A percentile compares a stretch with the other conserved stretches of the same genome.
Conservation (phyloP, 1,140 invertebrate genomes). For the Anastrepha obliqua region DNA sequence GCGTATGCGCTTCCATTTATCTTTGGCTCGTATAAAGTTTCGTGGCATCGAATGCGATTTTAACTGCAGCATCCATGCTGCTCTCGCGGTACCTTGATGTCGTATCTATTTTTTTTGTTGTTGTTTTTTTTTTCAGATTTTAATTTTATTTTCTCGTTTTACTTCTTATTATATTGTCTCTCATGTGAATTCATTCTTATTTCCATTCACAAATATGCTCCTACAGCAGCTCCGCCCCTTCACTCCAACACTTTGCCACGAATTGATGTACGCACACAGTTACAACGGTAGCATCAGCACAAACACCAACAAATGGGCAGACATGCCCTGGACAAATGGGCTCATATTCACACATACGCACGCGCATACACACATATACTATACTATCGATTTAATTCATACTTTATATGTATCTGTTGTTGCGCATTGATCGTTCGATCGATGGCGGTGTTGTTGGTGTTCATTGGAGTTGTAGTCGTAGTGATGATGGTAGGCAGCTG, state of each 20-base stretch:
- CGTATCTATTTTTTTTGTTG: not conserved
- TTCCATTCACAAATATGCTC: constrained; percentile 54
- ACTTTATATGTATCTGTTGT: not conserved
- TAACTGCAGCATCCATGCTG: constrained; percentile 42
- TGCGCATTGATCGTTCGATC: constrained; percentile 7
- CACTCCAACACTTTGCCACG: constrained; percentile 36
- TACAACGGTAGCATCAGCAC: constrained; percentile 30
- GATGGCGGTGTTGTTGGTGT: not conserved
- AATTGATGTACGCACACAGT: constrained; percentile 26
- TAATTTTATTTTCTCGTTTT: not conserved
- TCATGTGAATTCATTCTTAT: constrained; percentile 43
- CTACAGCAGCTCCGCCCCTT: constrained; percentile 52
- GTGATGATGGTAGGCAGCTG: not conserved
- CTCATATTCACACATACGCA: constrained; percentile 5
- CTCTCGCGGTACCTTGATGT: constrained; percentile 45
- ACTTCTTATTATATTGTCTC: constrained; percentile 5
- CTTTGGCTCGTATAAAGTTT: constrained; percentile 48
- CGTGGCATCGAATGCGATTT: constrained; percentile 36
- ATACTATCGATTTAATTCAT: constrained; percentile 12
- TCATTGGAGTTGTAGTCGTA: not conserved
- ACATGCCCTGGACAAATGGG: no score
- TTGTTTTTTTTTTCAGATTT: not conserved
- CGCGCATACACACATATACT: not conserved
- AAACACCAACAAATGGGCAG: constrained; percentile 9
- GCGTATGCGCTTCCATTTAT: constrained; percentile 48